Evolutionary conservation across 2,888 invertebrate genomes (phyloP).

Genomic region (Drosophila anomelani): DNA sequence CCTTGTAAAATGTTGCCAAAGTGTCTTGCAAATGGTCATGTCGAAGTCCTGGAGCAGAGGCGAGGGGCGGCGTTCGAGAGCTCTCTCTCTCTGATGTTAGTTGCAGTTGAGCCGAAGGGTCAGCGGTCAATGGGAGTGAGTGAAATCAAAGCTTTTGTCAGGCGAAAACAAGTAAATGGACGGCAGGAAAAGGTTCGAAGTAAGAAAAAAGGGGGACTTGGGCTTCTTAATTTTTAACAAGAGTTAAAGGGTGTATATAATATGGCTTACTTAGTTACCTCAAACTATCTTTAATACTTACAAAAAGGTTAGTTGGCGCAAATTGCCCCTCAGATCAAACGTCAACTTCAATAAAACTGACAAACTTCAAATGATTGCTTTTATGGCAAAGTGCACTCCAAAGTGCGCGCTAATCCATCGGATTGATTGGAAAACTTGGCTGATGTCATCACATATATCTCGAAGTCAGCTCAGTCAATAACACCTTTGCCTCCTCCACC

Average conservation of each 20-base stretch:
- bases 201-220: too few species aligned
- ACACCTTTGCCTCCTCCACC: neutral
- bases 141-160: slow-evolving; percentile 45
- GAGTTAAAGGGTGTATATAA: neutral
- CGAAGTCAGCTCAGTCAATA: neutral
- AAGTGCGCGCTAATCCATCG: slow-evolving; percentile 22
- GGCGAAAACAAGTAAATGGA: slow-evolving; percentile 15
- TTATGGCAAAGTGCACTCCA: slow-evolving; percentile 3
- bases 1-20: slow-evolving; percentile 53
- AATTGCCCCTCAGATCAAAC: neutral
- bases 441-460: slow-evolving; percentile 35
- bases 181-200: neutral
- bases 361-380: slow-evolving; percentile 3
- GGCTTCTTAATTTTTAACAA: neutral
- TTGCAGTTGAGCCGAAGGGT: slow-evolving; percentile 19
- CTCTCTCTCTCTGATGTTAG: neutral
- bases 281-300: neutral
- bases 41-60: slow-evolving; percentile 26
- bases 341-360: neutral
- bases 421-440: slow-evolving; percentile 34
- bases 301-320: neutral
- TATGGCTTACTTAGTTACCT: too few species aligned
- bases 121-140: slow-evolving; percentile 31
- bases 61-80: slow-evolving; percentile 11
- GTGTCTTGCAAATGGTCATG: slow-evolving; percentile 54